phyloP scores from a whole-genome alignment of 2,888 invertebrate species.

The Eremobia ochroleuca region DNA sequence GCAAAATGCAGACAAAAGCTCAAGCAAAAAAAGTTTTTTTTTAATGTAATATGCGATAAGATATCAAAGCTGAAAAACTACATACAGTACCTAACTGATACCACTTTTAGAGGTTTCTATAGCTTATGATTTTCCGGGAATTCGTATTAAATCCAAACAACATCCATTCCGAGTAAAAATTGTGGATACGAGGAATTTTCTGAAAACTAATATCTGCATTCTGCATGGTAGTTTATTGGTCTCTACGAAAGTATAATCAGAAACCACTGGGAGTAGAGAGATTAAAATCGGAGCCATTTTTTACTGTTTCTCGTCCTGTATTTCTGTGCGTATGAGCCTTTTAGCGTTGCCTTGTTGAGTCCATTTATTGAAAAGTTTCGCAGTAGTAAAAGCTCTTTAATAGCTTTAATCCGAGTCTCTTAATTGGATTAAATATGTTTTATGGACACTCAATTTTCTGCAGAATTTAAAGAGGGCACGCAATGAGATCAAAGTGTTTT shows the following conservation, averaged over 20 bases:
- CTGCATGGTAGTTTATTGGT: constrained; percentile 28
- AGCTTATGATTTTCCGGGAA: background rate
- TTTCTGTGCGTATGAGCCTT: constrained; percentile 19
- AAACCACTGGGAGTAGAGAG: constrained; percentile 27
- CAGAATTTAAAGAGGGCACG: background rate
- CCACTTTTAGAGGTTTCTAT: background rate
- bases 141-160: background rate
- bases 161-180: background rate
- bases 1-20: background rate
- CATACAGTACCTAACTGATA: background rate
- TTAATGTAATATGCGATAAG: background rate
- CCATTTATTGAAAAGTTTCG: constrained; percentile 22
- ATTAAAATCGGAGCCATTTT: constrained; percentile 47
- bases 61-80: background rate
- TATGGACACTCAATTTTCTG: background rate
- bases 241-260: constrained; percentile 40
- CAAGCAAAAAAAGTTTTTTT: background rate
- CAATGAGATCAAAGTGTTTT: background rate
- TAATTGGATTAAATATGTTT: constrained; percentile 14
- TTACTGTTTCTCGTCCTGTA: constrained; percentile 21
- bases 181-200: constrained; percentile 4
- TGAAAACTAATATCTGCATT: constrained; percentile 27
- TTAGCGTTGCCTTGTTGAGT: constrained; percentile 13
- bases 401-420: constrained; percentile 18
- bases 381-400: constrained; percentile 32